Percentiles rank a stretch among this genome's conserved stretches.
These are phyloP conservation scores for Australoheros scitulus DNA, from an alignment of 2,113 vertebrate genomes.

Conservation along the genomic window DNA sequence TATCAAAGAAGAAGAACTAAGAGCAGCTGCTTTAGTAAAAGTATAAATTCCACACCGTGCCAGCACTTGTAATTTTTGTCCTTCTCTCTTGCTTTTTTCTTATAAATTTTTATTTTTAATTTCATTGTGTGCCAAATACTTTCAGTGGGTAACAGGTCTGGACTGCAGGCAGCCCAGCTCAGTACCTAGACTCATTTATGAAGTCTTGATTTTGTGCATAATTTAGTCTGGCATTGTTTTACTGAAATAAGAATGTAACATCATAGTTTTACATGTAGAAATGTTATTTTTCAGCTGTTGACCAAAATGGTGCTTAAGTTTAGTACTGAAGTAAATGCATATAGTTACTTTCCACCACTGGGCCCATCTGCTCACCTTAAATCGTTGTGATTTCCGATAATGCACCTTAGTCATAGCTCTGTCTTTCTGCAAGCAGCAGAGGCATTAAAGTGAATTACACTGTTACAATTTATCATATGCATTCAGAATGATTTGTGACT, in stretches of 20 bases:
- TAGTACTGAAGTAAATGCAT: background rate
- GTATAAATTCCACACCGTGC: background rate
- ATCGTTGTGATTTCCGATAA: conserved; percentile 80
- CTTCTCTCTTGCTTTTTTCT: too few species aligned
- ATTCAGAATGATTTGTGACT: conserved; percentile 34
- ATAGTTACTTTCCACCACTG: background rate
- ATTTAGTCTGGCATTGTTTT: background rate
- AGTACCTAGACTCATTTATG: background rate
- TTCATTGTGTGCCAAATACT: background rate
- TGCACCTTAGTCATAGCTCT: conserved; percentile 77
- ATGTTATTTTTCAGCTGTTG: background rate
- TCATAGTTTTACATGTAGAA: background rate
- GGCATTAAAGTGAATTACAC: background rate
- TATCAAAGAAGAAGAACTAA: background rate
- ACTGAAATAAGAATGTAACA: background rate
- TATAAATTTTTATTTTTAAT: background rate
- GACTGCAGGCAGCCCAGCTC: too few species aligned
- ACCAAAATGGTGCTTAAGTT: background rate
- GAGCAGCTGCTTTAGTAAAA: background rate
- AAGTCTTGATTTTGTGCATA: background rate
- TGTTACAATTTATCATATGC: background rate
- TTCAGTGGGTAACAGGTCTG: too few species aligned
- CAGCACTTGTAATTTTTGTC: too few species aligned
- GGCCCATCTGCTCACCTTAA: conserved; percentile 78
- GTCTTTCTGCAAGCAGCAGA: conserved; percentile 77